A percentile compares a stretch with the other conserved stretches of the same genome.
These are phyloP conservation scores for Formica exsecta DNA, from an alignment of 1,140 invertebrate genomes.

Conservation along the genomic window DNA sequence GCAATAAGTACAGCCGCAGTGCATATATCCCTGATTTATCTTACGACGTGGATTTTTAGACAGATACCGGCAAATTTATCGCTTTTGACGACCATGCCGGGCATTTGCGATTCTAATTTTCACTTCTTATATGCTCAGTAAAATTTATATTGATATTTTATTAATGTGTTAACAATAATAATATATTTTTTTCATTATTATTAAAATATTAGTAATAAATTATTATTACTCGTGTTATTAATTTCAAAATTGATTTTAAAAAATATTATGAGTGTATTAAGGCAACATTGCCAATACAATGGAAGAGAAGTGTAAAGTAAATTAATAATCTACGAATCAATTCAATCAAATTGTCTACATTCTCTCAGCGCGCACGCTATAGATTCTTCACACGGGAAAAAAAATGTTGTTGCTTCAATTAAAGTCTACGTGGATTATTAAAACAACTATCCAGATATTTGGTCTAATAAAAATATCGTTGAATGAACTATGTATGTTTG, in stretches of 20 bases:
- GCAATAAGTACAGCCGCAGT: conserved; percentile 27
- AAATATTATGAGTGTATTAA: not conserved
- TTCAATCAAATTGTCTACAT: not conserved
- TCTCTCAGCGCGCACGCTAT: not conserved
- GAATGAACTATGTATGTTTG: too few relatives aligned
- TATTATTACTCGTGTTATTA: not conserved
- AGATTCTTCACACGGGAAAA: not conserved
- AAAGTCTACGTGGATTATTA: too few relatives aligned
- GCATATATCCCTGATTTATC: conserved; percentile 23
- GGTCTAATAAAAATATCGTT: too few relatives aligned
- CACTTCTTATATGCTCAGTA: not conserved
- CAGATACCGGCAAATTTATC: not conserved
- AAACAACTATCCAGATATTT: too few relatives aligned
- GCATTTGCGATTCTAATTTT: not conserved
- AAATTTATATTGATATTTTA: not conserved
- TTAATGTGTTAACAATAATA: too few relatives aligned
- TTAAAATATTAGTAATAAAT: too few relatives aligned
- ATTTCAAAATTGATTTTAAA: not conserved
- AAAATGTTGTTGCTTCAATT: too few relatives aligned
- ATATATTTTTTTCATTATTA: too few relatives aligned
- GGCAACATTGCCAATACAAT: not conserved
- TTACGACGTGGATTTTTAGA: conserved; percentile 26
- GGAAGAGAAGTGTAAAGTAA: not conserved
- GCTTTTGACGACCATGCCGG: too few relatives aligned
- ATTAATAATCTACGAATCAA: not conserved